Evolutionary conservation across 2,113 vertebrate species (phyloP).

Genomic region (Alectura lathami): DNA sequence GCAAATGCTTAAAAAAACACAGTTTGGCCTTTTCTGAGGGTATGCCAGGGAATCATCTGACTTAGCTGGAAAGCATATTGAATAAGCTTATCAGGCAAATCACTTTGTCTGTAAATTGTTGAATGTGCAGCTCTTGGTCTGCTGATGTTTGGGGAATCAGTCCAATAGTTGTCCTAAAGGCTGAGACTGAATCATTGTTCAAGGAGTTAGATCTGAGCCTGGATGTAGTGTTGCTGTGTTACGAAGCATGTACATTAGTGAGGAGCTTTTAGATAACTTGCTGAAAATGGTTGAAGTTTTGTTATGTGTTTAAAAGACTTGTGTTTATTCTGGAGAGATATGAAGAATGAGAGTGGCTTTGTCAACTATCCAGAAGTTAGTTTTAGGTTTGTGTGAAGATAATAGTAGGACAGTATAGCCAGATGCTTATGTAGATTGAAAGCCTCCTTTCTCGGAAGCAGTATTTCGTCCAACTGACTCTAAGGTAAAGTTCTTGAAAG

Average conservation of each 20-base stretch:
- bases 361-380: not conserved
- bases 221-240: not conserved
- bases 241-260: accelerated
- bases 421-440: not conserved
- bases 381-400: not conserved
- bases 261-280: not conserved
- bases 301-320: not conserved
- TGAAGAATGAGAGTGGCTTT: not conserved
- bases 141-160: not conserved
- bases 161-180: not conserved
- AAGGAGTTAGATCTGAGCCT: not conserved
- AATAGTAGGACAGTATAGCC: not conserved
- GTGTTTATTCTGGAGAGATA: not conserved
- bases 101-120: not conserved
- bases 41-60: not conserved
- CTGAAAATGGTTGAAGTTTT: not conserved
- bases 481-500: not conserved
- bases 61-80: not conserved
- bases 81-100: not conserved
- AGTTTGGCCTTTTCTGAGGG: not conserved
- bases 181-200: not conserved
- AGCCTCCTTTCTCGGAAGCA: not conserved
- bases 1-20: not conserved
- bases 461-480: not conserved
- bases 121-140: accelerated